Evolutionary conservation across 2,113 vertebrate genomes (phyloP).

Genomic region (Pseudopipra pipra): DNA sequence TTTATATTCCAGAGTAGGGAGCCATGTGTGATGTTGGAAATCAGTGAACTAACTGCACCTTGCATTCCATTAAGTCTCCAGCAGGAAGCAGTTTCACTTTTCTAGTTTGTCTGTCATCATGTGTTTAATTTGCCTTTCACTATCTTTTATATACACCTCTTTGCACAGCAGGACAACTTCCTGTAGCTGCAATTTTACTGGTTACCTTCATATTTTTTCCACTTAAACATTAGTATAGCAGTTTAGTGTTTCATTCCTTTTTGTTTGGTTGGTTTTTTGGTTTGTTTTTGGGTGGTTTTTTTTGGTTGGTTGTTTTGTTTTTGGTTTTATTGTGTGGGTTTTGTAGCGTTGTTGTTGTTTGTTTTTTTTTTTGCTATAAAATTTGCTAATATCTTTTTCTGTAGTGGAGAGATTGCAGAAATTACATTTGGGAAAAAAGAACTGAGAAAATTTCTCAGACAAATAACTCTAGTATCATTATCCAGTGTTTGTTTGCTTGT

Average conservation of each 20-base stretch:
- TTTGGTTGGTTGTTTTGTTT: neutral
- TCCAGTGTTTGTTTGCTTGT: neutral
- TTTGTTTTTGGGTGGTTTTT: neutral
- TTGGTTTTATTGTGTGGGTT: neutral
- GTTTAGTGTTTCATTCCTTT: neutral
- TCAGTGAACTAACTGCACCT: neutral
- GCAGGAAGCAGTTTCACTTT: neutral
- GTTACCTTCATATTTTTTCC: neutral
- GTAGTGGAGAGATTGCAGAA: neutral
- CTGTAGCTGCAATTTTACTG: neutral
- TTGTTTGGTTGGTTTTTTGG: neutral
- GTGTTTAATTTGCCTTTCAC: neutral
- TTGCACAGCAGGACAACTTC: neutral
- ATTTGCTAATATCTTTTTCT: neutral
- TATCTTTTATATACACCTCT: neutral
- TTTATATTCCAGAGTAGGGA: neutral
- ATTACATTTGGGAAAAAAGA: neutral
- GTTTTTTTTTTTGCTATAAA: neutral
- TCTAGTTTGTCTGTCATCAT: neutral
- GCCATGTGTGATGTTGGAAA: neutral
- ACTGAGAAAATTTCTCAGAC: neutral
- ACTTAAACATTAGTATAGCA: neutral
- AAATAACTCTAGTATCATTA: neutral
- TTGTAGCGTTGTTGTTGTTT: fast-evolving
- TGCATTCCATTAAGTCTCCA: neutral